phyloP scores from a whole-genome alignment of 92 coral and sea anemone species.

The Blastomussa wellsi region DNA sequence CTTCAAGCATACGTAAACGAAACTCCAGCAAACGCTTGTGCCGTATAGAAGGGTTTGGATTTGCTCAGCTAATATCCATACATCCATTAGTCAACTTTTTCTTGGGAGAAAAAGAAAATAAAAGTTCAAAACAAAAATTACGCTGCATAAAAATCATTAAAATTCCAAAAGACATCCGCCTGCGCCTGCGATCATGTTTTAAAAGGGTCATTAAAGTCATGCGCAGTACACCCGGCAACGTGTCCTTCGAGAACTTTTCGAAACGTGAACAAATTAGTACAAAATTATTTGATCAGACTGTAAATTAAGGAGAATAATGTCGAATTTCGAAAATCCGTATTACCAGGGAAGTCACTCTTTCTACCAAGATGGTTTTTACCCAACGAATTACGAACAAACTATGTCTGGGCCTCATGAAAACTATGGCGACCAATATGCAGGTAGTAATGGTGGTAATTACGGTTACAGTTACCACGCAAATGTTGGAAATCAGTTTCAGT shows the following conservation, averaged over 20 bases:
- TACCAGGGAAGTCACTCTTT: slow-evolving; percentile 72
- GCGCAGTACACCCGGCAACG: slow-evolving; percentile 22
- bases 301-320: slow-evolving; percentile 36
- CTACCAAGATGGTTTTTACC: slow-evolving; percentile 89
- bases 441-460: slow-evolving; percentile 19
- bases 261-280: background rate
- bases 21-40: slow-evolving; percentile 44
- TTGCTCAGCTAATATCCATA: slow-evolving; percentile 46
- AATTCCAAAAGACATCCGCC: background rate
- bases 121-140: background rate
- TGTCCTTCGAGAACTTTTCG: slow-evolving; percentile 6
- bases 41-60: slow-evolving; percentile 45
- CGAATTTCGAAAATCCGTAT: slow-evolving; percentile 59
- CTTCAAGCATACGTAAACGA: slow-evolving; percentile 53
- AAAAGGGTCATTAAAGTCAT: slow-evolving; percentile 9
- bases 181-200: slow-evolving; percentile 29
- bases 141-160: too few relatives aligned
- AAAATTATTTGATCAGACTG: background rate
- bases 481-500: slow-evolving; percentile 63
- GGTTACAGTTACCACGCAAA: slow-evolving; percentile 64
- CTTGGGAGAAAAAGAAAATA: slow-evolving; percentile 8
- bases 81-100: slow-evolving; percentile 13
- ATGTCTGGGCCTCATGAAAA: slow-evolving; percentile 19
- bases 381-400: slow-evolving; percentile 71
- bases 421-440: slow-evolving; percentile 22